Conservation (phyloP, 1,140 invertebrate genomes). For the Apis mellifera region Amel_HAv3.1 CM009941.2:7404001-7404500, state of each 20-base stretch:
- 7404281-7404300: too few species aligned
- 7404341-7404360: conserved; percentile 57
- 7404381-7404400: conserved; percentile 77
- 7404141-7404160: too few species aligned
- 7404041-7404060: conserved; percentile 4
- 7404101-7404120: not conserved
- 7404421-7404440: not conserved
- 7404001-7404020: conserved; percentile 10
- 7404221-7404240: too few species aligned
- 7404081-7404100: not conserved
- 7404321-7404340: conserved; percentile 30
- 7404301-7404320: conserved; percentile 58
- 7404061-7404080: not conserved
- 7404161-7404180: too few species aligned
- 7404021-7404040: not conserved
- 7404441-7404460: conserved; percentile 79
- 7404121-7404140: not conserved
- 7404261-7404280: too few species aligned
- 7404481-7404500: conserved; percentile 81
- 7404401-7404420: conserved; percentile 66
- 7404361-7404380: conserved; percentile 65
- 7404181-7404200: too few species aligned
- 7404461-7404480: conserved; percentile 81
- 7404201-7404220: too few species aligned
- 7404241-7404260: too few species aligned